A percentile compares a stretch with the other conserved stretches of the same genome.
Conservation (phyloP, 1,140 invertebrate genomes). For the Rhynchophorus ferrugineus region DNA sequence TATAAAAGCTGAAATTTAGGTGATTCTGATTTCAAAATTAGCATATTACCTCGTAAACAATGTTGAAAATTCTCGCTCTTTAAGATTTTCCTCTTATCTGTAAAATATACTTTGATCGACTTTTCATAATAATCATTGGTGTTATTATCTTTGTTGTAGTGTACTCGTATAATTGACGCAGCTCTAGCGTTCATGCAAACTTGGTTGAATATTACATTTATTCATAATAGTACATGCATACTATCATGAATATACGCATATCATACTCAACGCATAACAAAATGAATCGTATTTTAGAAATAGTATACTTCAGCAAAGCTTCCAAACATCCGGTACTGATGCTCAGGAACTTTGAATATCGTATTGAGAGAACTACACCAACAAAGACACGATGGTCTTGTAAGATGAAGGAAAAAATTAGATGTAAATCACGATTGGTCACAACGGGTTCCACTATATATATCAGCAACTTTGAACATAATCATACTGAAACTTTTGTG, state of each 20-base stretch:
- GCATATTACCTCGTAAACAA: too few species aligned
- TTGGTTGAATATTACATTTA: too few species aligned
- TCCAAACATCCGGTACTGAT: conserved; percentile 20
- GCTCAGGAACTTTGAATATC: conserved; percentile 18
- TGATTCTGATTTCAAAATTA: too few species aligned
- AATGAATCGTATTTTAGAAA: conserved; percentile 10
- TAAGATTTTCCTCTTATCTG: too few species aligned
- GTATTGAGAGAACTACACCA: conserved; percentile 11
- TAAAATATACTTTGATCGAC: too few species aligned
- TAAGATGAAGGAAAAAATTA: conserved; percentile 11
- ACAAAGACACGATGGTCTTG: conserved; percentile 24
- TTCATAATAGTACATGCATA: too few species aligned
- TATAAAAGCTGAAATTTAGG: too few species aligned
- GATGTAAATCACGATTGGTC: conserved; percentile 24
- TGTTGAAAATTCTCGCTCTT: too few species aligned
- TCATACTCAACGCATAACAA: neutral
- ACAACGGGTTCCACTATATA: conserved; percentile 13
- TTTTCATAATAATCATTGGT: too few species aligned
- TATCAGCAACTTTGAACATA: conserved; percentile 21
- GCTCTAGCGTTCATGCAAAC: too few species aligned
- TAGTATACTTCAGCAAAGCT: conserved; percentile 19
- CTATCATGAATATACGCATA: neutral
- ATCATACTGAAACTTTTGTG: conserved; percentile 21
- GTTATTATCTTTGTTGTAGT: too few species aligned
- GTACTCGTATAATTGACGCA: too few species aligned